These are phyloP conservation scores for Anoncus sp. DNA, from an alignment of 2,888 invertebrate species.

Conservation along the genomic window DNA sequence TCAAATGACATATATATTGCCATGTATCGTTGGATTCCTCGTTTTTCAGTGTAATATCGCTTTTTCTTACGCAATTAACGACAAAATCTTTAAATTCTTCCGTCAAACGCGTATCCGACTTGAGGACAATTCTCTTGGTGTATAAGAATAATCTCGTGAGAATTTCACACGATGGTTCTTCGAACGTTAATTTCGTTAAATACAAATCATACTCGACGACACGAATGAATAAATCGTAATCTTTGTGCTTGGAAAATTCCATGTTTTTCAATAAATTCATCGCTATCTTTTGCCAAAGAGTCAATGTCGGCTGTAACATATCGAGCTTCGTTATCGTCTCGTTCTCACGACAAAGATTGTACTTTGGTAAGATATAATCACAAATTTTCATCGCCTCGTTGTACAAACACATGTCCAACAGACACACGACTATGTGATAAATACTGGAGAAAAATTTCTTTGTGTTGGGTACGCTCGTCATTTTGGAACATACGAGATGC, in stretches of 20 bases:
- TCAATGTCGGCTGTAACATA: slow-evolving; percentile 17
- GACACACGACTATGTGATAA: slow-evolving; percentile 73
- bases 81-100: slow-evolving; percentile 57
- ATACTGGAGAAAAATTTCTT: slow-evolving; percentile 72
- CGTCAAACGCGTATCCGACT: neutral
- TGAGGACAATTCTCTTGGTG: neutral
- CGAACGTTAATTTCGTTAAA: slow-evolving; percentile 6
- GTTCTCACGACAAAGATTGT: slow-evolving; percentile 1
- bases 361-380: slow-evolving; percentile 64
- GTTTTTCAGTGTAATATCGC: slow-evolving; percentile 40
- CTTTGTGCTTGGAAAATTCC: neutral
- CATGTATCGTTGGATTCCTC: slow-evolving; percentile 62
- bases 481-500: slow-evolving; percentile 65
- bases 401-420: slow-evolving; percentile 69
- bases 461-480: slow-evolving; percentile 67
- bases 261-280: slow-evolving; percentile 25
- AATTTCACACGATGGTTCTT: no score
- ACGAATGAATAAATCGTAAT: slow-evolving; percentile 9
- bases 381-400: slow-evolving; percentile 72
- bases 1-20: slow-evolving; percentile 56
- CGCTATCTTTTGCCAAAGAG: slow-evolving; percentile 35
- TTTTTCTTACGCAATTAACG: slow-evolving; percentile 42
- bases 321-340: neutral
- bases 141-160: neutral
- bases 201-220: slow-evolving; percentile 49